Percentiles rank a stretch among this genome's conserved stretches.
Conservation (phyloP, 2,797 vertebrate genomes). For the Lycodopsis pacificus region DNA sequence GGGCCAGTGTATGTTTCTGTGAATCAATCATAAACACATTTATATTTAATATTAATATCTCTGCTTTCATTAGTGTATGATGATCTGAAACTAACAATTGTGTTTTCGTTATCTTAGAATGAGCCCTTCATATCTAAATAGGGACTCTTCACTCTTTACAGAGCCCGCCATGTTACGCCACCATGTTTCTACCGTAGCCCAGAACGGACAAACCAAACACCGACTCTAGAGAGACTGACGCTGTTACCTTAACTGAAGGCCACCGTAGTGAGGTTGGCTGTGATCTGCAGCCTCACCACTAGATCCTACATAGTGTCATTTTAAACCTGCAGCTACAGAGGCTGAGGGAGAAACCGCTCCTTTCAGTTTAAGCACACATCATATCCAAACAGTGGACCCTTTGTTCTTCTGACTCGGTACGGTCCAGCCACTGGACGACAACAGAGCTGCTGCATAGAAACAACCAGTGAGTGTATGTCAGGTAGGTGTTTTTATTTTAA, state of each 20-base stretch:
- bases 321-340: background rate
- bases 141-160: background rate
- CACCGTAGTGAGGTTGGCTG: background rate
- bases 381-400: background rate
- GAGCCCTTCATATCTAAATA: background rate
- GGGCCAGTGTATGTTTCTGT: too few species aligned
- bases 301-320: background rate
- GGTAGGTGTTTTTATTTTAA: slow-evolving; percentile 75
- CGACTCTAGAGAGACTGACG: background rate
- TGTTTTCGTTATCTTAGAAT: too few species aligned
- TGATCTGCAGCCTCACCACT: background rate
- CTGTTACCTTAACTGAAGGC: background rate
- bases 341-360: too few species aligned
- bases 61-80: too few species aligned
- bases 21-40: too few species aligned
- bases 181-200: background rate
- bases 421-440: background rate
- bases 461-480: slow-evolving; percentile 3
- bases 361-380: background rate
- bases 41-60: too few species aligned
- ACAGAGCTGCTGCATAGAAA: slow-evolving; percentile 1
- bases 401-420: background rate
- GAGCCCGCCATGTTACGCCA: background rate
- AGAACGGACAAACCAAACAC: background rate
- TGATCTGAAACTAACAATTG: too few species aligned